phyloP scores from a whole-genome alignment of 2,797 vertebrate species.

The Artibeus lituratus region DNA sequence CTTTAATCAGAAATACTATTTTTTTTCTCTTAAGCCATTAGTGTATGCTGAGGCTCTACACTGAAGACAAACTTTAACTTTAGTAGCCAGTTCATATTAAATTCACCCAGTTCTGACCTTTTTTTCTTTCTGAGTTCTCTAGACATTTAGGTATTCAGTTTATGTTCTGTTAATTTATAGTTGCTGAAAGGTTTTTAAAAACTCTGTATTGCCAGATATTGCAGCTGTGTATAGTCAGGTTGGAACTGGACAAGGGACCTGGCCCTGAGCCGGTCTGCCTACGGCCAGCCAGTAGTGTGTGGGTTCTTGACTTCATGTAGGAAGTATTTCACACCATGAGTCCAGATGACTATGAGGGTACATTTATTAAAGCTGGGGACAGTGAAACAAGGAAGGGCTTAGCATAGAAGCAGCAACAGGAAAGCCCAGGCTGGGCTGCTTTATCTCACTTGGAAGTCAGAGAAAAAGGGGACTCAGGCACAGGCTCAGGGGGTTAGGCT shows the following conservation, averaged over 20 bases:
- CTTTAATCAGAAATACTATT: background rate
- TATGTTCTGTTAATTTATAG: conserved; percentile 33
- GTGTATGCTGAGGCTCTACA: background rate
- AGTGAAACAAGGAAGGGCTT: background rate
- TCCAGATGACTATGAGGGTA: background rate
- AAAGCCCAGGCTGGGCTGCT: background rate
- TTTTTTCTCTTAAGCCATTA: background rate
- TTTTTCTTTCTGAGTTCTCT: background rate
- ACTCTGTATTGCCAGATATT: background rate
- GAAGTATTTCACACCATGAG: background rate
- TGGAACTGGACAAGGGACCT: background rate
- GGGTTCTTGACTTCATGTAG: background rate
- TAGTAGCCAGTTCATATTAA: conserved; percentile 17
- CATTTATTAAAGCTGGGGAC: background rate
- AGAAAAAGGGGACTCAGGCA: background rate
- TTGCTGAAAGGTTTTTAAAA: conserved; percentile 43
- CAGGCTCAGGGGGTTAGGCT: background rate
- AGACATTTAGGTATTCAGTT: background rate
- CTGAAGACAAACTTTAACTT: background rate
- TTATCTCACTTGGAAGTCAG: background rate
- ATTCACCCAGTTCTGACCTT: background rate
- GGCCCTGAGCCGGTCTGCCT: background rate
- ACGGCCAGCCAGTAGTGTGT: background rate
- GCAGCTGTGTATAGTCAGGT: background rate
- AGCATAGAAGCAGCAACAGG: background rate